Evolutionary conservation across 2,113 vertebrate genomes (phyloP), one percentile per base, ranked within the genome.

Genomic region (Caranx melampygus): DNA sequence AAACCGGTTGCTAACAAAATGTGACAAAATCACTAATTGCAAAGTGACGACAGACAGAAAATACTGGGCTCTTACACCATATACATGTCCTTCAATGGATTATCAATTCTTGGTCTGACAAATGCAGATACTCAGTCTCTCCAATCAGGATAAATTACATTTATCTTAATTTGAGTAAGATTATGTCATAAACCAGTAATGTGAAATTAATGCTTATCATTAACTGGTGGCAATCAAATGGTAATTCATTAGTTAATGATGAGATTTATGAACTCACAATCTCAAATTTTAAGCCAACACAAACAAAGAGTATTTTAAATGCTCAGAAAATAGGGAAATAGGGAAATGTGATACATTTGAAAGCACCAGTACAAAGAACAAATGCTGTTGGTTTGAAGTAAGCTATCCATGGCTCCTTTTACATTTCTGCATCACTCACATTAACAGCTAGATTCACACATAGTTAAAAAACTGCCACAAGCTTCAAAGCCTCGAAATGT

Each of bases 1-100:
- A 54, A 63, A 75, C 68, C 85, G 79, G 73, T 75, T 68, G 37
- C 80, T 75, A 49, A 79, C n/a, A 45, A 74, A 72, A 73, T 34
- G 44, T 31, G 61, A 76, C 26, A 26, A 60, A 44, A 66, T 64
- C 44, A 44, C 3, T 44, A 13, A 45, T 68, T 4, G 21, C 31
- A 72, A 65, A 80, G 21, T 64, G 44, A 60, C 18, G 63, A 59
- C 18, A 47, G 7, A 42, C 35, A 55, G 55, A 71, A 42, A 60
- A 35, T 33, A 55, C 10, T 34, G 62, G n/a, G 35, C 9, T 0
- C 51, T 61, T 55, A 52, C 20, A 59, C 11, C 18, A 64, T 7
- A 18, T 34, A 54, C 18, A 20, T 54, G 60, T 69, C 12, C 13
- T 47, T 12, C 14, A 42, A 2, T 18, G 14, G 9, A 57, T 71